These are phyloP conservation scores for Pempheris klunzingeri DNA, from an alignment of 2,797 vertebrate species.

Conservation along the genomic window DNA sequence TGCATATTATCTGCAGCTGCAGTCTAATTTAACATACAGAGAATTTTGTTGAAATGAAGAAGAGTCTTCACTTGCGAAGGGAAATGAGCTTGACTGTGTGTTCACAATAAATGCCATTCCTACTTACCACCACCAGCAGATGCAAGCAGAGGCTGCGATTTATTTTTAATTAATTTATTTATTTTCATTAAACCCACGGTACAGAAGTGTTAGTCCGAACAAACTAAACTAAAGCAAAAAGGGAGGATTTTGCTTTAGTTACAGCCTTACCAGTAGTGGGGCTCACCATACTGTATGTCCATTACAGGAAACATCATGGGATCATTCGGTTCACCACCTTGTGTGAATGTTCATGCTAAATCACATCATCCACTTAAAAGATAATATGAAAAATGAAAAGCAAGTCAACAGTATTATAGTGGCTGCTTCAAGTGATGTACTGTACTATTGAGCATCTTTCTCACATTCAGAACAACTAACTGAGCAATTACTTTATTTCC, in stretches of 20 bases:
- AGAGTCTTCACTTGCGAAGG: slow-evolving; percentile 3
- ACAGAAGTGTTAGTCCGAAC: slow-evolving; percentile 5
- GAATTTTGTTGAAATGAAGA: slow-evolving; percentile 8
- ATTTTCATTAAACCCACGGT: slow-evolving; percentile 22
- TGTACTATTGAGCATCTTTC: not conserved
- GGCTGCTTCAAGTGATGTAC: not conserved
- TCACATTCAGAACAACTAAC: not conserved
- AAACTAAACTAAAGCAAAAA: slow-evolving; percentile 25
- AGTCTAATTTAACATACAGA: slow-evolving; percentile 7
- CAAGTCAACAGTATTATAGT: not conserved
- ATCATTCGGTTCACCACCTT: slow-evolving; percentile 9
- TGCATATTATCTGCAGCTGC: slow-evolving; percentile 5
- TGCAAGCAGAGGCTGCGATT: too few relatives aligned
- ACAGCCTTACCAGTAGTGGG: not conserved
- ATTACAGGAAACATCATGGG: slow-evolving; percentile 8
- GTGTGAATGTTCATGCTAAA: too few relatives aligned
- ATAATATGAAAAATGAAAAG: slow-evolving; percentile 14
- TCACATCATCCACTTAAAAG: too few relatives aligned
- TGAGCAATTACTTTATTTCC: not conserved
- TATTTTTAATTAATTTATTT: too few relatives aligned
- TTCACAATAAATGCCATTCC: slow-evolving; percentile 19
- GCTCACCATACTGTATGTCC: slow-evolving; percentile 6
- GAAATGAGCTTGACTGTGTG: slow-evolving; percentile 13
- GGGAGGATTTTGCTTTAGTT: slow-evolving; percentile 14
- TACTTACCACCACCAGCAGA: slow-evolving; percentile 19